Percentiles rank a stretch among this genome's conserved stretches.
Conservation (phyloP, 1,140 invertebrate genomes). For the Harpegnathos saltator region DNA sequence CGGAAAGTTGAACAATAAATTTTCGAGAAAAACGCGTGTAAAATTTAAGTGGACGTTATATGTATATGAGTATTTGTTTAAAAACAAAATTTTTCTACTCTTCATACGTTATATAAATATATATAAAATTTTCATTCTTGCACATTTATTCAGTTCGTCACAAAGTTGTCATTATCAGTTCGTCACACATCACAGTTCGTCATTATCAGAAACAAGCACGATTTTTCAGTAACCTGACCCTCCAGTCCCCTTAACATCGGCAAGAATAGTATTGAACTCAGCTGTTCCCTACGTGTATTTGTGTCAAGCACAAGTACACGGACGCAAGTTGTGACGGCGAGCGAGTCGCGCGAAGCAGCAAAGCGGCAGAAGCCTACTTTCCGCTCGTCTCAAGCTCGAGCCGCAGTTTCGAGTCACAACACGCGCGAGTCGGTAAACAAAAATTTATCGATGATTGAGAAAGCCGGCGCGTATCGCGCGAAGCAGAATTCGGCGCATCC, state of each 20-base stretch:
- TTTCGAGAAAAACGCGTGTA: no score
- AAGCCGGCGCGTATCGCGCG: neutral
- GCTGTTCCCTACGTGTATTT: neutral
- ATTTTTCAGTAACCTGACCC: no score
- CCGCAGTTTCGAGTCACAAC: constrained; percentile 7
- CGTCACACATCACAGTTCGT: no score
- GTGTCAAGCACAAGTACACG: neutral
- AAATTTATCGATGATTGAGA: constrained; percentile 2
- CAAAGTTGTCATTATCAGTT: no score
- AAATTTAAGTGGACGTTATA: no score
- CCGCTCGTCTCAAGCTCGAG: neutral
- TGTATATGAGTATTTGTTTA: no score
- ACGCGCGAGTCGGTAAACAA: neutral
- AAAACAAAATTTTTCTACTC: no score
- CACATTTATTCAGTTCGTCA: no score
- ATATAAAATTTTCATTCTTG: no score
- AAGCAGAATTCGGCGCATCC: constrained; percentile 10
- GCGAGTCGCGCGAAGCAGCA: neutral
- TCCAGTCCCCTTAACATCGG: neutral
- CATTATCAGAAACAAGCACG: no score
- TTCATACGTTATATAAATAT: no score
- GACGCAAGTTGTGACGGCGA: neutral
- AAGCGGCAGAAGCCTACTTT: neutral
- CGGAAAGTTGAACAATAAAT: no score
- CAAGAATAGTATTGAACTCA: neutral